Percentiles rank a stretch among this genome's conserved stretches.
phyloP scores from a whole-genome alignment of 2,113 vertebrate species.

The Mohoua ochrocephala region DNA sequence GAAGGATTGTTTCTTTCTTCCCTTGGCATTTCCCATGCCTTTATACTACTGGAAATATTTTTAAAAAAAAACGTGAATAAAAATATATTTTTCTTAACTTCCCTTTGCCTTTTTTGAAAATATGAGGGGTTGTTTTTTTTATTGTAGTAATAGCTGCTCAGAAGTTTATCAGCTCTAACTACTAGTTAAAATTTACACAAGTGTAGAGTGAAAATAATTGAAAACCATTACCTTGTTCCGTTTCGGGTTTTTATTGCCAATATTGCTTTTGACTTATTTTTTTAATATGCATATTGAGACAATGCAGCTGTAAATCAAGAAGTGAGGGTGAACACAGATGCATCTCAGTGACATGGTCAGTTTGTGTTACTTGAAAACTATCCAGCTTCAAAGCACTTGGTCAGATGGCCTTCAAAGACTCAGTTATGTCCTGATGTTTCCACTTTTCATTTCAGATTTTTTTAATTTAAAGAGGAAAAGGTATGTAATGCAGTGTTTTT shows the following conservation, averaged over 20 bases:
- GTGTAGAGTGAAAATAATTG: neutral
- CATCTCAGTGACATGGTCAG: neutral
- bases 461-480: neutral
- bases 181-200: neutral
- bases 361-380: neutral
- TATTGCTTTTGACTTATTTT: neutral
- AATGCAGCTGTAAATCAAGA: neutral
- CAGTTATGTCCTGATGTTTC: neutral
- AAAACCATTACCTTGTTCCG: neutral
- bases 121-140: neutral
- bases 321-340: neutral
- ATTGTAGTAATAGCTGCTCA: neutral
- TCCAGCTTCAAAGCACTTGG: neutral
- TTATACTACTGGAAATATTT: neutral
- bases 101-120: neutral
- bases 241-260: neutral
- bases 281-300: neutral
- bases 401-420: neutral
- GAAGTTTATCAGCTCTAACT: neutral
- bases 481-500: neutral
- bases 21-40: neutral
- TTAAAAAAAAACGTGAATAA: neutral
- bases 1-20: conserved; percentile 13
- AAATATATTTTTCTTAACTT: neutral
- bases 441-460: neutral